Conservation (phyloP, 1,140 invertebrate species). For the Drosophila elegans region DNA sequence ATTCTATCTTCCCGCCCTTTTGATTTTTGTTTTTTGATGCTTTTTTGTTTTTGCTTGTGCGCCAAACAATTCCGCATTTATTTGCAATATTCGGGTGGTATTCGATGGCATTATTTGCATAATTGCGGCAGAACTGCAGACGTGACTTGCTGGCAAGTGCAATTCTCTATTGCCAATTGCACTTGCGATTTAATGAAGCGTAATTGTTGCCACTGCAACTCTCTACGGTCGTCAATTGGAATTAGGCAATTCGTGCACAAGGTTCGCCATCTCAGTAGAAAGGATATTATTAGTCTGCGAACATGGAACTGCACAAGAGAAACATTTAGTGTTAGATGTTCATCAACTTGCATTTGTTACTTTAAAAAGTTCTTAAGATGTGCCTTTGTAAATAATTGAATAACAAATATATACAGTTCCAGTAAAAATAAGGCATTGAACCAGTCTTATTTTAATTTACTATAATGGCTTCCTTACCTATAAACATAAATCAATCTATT, state of each 20-base stretch:
- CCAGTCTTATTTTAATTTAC: too few relatives aligned
- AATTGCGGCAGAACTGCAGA: slow-evolving; percentile 51
- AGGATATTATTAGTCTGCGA: too few relatives aligned
- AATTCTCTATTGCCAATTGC: slow-evolving; percentile 59
- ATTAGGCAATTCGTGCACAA: slow-evolving; percentile 57
- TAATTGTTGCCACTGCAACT: slow-evolving; percentile 60
- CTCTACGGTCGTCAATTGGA: slow-evolving; percentile 46
- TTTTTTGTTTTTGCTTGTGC: not conserved
- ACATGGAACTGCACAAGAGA: too few relatives aligned
- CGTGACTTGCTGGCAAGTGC: slow-evolving; percentile 34
- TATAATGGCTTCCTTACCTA: too few relatives aligned
- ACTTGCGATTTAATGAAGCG: slow-evolving; percentile 79
- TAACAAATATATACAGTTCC: too few relatives aligned
- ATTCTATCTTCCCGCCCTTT: slow-evolving; percentile 14
- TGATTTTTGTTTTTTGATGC: slow-evolving; percentile 26
- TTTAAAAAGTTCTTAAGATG: not conserved
- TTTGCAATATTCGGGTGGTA: slow-evolving; percentile 60
- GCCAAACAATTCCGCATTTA: slow-evolving; percentile 56
- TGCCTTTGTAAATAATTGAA: too few relatives aligned
- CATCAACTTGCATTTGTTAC: not conserved
- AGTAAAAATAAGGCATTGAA: too few relatives aligned
- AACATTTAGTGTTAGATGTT: too few relatives aligned
- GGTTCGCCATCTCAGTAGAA: not conserved
- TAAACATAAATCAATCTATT: too few relatives aligned
- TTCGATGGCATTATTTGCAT: slow-evolving; percentile 73